Evolutionary conservation across 2,797 vertebrate species (phyloP), one percentile per base, ranked within the genome.

Genomic region (Lutjanus argentimaculatus): DNA sequence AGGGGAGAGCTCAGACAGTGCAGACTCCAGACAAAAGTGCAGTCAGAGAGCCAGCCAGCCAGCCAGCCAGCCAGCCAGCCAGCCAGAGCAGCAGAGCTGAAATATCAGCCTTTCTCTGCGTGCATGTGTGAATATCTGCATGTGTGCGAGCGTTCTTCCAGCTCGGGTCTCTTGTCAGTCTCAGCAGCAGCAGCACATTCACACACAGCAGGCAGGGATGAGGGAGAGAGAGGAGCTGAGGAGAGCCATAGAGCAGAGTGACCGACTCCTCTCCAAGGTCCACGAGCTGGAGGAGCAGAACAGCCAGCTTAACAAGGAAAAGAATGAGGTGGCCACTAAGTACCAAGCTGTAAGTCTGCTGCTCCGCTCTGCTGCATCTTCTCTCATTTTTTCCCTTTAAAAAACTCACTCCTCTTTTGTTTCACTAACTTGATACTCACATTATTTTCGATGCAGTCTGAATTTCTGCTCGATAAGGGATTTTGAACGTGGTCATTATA

Each of bases 211-310:
- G 66, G 62, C 85, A 84, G 87, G 30, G 82, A 96, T 96, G 95
- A 95, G 92, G 89, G 94, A 95, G 75, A 84, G 92, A 91, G 95
- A 95, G 82, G 95, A 96, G 83, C 90, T 95, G 81, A 93, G 91
- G 90, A 93, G 89, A 92, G 93, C 93, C 76, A 61, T 89, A 19
- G 94, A 95, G 86, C 91, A 94, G 88, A 92, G 85, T 51, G 94
- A 95, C 56, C 85, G 72, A 21, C 93, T 95, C 75, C 89, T 93
- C 55, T 90, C 90, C 72, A 85, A 75, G 52, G 89, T 94, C 72
- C 86, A 66, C 4, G 91, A 94, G 75, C 91, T 94, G 46, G 93
- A 96, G 90, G 90, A 89, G 70, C 89, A 93, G 75, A 95, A 92
- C 83, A 53, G 56, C 13, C 88, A 77, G 77, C 91, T 95, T 46